Base-by-base conservation (phyloP, 1,140 invertebrate genomes). In the Nebria ingens region DNA sequence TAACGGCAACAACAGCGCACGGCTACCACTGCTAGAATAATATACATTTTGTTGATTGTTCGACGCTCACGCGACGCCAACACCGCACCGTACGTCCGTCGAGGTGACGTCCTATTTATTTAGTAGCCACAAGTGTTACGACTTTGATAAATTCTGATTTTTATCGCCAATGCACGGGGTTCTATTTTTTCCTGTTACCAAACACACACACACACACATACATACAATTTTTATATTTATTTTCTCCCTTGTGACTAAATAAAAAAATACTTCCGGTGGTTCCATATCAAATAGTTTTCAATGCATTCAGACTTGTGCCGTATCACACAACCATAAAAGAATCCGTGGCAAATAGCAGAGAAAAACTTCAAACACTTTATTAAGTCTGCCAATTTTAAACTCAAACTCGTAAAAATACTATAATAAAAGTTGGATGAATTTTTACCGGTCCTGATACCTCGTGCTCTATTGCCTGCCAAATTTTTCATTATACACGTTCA, bases 311-410 rank as follows among this genome's bases (percentile, higher is more conserved):
- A n/a, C n/a, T n/a, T n/a, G n/a, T n/a, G n/a, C n/a, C n/a, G n/a
- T n/a, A n/a, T n/a, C n/a, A n/a, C n/a, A n/a, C n/a, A n/a, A n/a
- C n/a, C n/a, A n/a, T n/a, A n/a, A n/a, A n/a, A n/a, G n/a, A n/a
- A n/a, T n/a, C n/a, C n/a, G n/a, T n/a, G n/a, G n/a, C n/a, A n/a
- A n/a, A n/a, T n/a, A n/a, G n/a, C n/a, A n/a, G n/a, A n/a, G 25
- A 17, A 45, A 45, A 45, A 45, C 40, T 45, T 45, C 40, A 17
- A 45, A n/a, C 40, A 45, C 40, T 45, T 45, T 45, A 45, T 60
- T 60, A 60, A 62, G 54, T 59, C 56, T 55, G 29, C 54, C 61
- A 62, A 62, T 62, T 59, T 60, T 59, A 59, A 62, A 54, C 58
- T 62, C 58, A 20, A 22, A 20, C 34, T 45, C 59, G 52, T 58